Percentiles rank a stretch among this genome's conserved stretches.
These are phyloP conservation scores for Liparis tanakae DNA, from an alignment of 2,797 vertebrate species.

Conservation along the genomic window DNA sequence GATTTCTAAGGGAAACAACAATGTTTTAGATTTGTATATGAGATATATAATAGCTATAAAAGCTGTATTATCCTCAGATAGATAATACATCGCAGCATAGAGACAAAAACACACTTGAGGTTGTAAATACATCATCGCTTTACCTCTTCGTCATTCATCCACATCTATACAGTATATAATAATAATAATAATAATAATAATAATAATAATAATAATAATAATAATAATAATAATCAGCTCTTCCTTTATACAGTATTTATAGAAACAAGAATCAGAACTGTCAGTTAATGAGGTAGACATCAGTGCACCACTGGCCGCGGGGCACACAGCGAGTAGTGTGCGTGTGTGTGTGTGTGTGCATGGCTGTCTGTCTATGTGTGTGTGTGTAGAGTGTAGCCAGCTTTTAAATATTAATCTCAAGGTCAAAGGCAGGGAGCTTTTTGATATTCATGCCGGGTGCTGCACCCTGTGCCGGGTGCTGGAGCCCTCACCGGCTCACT, in stretches of 20 bases:
- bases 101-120: neutral
- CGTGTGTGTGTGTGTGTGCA: constrained; percentile 36
- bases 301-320: constrained; percentile 65
- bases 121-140: neutral
- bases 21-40: neutral
- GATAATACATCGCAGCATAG: neutral
- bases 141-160: constrained; percentile 13
- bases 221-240: constrained; percentile 24
- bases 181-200: no score
- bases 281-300: constrained; percentile 77
- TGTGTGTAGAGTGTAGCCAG: constrained; percentile 67
- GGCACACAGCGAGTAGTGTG: constrained; percentile 58
- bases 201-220: no score
- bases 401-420: constrained; percentile 86
- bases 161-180: constrained; percentile 22
- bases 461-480: constrained; percentile 58
- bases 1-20: constrained; percentile 4
- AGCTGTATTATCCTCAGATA: neutral
- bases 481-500: constrained; percentile 61
- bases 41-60: no score
- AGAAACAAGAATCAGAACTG: constrained; percentile 59
- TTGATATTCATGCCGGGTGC: constrained; percentile 83
- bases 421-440: constrained; percentile 82
- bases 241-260: constrained; percentile 63
- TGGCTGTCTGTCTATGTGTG: constrained; percentile 38